Conservation (phyloP, 2,113 vertebrate species). For the Alouatta palliata region DNA sequence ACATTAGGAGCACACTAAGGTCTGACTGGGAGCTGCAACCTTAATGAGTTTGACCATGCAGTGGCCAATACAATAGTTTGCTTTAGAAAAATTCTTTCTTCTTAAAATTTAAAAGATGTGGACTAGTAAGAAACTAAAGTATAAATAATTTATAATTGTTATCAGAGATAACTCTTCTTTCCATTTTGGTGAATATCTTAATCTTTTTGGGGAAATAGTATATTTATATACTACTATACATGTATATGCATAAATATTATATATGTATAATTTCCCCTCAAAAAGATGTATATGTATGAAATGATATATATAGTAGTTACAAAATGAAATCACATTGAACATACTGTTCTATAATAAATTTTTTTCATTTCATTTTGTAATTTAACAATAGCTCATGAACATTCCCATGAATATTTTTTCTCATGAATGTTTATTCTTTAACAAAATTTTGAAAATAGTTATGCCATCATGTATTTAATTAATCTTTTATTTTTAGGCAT, state of each 20-base stretch:
- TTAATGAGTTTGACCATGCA: not conserved
- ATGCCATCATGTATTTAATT: constrained; percentile 4
- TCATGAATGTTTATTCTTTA: not conserved
- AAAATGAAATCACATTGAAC: not conserved
- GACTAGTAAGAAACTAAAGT: not conserved
- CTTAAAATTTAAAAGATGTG: constrained; percentile 23
- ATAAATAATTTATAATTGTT: constrained; percentile 45
- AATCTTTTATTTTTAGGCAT: constrained; percentile 38
- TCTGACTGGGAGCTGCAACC: not conserved
- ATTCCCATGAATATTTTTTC: constrained; percentile 24
- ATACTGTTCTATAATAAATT: not conserved
- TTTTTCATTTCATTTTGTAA: not conserved
- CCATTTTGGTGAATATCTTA: constrained; percentile 16
- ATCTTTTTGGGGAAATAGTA: not conserved
- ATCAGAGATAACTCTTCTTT: not conserved
- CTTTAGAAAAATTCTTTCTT: not conserved
- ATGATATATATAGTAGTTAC: not conserved
- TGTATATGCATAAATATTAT: not conserved
- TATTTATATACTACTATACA: not conserved
- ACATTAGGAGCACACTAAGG: not conserved
- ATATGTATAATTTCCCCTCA: not conserved
- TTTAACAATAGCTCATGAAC: not conserved
- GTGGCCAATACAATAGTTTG: not conserved
- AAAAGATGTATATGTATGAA: not conserved
- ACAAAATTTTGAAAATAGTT: not conserved